Percentiles rank a stretch among this genome's conserved stretches.
phyloP scores from a whole-genome alignment of 64 coral and sea anemone genomes.

The Montipora sp. region DNA sequence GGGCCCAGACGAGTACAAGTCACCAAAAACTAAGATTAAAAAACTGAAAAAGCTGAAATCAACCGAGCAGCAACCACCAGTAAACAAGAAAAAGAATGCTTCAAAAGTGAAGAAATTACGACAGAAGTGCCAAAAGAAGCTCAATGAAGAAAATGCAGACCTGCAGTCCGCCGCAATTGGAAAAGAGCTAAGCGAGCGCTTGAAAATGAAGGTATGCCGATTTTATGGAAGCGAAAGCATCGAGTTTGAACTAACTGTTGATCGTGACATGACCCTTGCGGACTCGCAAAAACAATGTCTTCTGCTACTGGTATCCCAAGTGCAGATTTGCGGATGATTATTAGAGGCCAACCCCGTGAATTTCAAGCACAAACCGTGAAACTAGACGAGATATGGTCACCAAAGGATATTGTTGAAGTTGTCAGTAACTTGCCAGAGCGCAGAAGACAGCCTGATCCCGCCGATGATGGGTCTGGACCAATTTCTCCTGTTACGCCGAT shows the following conservation, averaged over 20 bases:
- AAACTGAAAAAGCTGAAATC: not conserved
- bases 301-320: constrained; percentile 25
- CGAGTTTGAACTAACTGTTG: not conserved
- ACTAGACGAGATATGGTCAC: constrained; percentile 18
- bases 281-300: not conserved
- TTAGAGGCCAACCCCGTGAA: not conserved
- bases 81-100: not conserved
- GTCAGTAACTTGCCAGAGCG: too few species aligned
- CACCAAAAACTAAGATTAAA: not conserved
- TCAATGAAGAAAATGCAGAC: not conserved
- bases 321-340: not conserved
- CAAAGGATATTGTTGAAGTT: constrained; percentile 18
- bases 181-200: not conserved
- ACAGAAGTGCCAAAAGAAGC: not conserved
- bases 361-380: not conserved
- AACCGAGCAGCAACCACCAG: not conserved
- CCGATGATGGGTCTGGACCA: too few species aligned
- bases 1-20: not conserved
- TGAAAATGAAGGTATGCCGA: not conserved
- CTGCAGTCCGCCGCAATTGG: not conserved
- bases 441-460: too few species aligned
- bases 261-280: constrained; percentile 16
- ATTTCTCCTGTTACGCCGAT: too few species aligned
- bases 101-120: not conserved
- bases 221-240: too few species aligned